Conservation (phyloP, 1,140 invertebrate species). For the Drosophila orena region DNA sequence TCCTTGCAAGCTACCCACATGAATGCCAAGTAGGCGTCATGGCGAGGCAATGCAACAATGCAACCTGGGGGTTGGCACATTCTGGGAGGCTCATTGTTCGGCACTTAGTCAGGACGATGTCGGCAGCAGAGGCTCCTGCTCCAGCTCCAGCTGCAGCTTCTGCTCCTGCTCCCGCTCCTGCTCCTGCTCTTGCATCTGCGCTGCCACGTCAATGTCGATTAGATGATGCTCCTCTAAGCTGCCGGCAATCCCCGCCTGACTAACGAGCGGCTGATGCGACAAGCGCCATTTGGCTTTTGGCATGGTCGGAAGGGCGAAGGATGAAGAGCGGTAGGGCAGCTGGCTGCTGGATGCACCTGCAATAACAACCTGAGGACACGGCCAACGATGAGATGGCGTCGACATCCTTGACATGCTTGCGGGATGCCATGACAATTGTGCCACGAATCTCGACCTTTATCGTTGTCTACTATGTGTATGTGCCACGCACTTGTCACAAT, state of each 20-base stretch:
- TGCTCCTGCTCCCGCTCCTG: slow-evolving; percentile 2
- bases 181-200: slow-evolving; percentile 3
- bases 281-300: slow-evolving; percentile 78
- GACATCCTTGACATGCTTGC: slow-evolving; percentile 80
- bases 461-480: slow-evolving; percentile 8
- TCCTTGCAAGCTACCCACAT: slow-evolving; percentile 21
- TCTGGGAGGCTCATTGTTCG: slow-evolving; percentile 72
- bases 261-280: slow-evolving; percentile 80
- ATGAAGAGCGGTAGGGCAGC: background rate
- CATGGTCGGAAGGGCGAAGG: slow-evolving; percentile 29
- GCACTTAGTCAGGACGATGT: slow-evolving; percentile 68
- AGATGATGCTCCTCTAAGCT: slow-evolving; percentile 62
- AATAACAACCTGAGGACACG: slow-evolving; percentile 41
- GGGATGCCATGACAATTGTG: slow-evolving; percentile 73
- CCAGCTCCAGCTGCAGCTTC: background rate
- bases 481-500: background rate
- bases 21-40: slow-evolving; percentile 41
- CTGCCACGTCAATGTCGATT: slow-evolving; percentile 75
- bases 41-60: slow-evolving; percentile 32
- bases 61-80: slow-evolving; percentile 24
- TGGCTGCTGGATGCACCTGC: slow-evolving; percentile 32
- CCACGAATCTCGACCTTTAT: slow-evolving; percentile 43
- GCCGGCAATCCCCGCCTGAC: slow-evolving; percentile 29
- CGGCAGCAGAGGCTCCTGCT: slow-evolving; percentile 28
- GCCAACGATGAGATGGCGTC: slow-evolving; percentile 34